These are phyloP conservation scores for Paedocypris sp. DNA, from an alignment of 2,113 vertebrate genomes.

Conservation along the genomic window DNA sequence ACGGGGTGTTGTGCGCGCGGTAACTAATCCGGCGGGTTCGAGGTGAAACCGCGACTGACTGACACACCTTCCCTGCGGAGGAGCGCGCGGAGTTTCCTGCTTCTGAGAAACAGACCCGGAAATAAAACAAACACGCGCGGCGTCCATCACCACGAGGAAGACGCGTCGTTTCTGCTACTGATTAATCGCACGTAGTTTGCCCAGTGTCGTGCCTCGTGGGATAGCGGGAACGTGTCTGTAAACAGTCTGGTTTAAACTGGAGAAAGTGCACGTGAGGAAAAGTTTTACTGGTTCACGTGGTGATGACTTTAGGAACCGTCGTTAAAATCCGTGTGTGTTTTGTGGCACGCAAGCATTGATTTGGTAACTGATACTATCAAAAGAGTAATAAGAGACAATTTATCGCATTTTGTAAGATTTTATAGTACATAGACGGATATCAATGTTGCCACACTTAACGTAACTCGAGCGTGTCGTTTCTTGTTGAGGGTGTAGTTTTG, in stretches of 20 bases:
- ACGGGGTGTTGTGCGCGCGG: background rate
- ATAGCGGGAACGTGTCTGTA: background rate
- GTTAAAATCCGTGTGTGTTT: background rate
- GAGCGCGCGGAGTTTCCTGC: constrained; percentile 25
- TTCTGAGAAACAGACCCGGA: constrained; percentile 49
- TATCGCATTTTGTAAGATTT: no score
- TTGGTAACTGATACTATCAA: background rate
- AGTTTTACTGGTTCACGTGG: constrained; percentile 13
- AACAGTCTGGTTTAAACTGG: background rate
- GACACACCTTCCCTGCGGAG: constrained; percentile 19
- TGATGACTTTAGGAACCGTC: constrained; percentile 2
- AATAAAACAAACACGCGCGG: constrained; percentile 33
- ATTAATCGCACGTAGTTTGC: no score
- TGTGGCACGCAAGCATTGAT: background rate
- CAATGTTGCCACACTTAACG: no score
- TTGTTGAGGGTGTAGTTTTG: background rate
- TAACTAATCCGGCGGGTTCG: background rate
- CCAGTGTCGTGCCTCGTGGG: background rate
- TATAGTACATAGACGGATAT: no score
- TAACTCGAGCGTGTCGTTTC: no score
- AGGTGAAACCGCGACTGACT: background rate
- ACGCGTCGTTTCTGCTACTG: no score
- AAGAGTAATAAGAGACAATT: no score
- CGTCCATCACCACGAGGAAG: no score
- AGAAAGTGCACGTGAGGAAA: constrained; percentile 2